phyloP scores from a whole-genome alignment of 2,113 vertebrate species.

The Accipiter virgatus region DNA sequence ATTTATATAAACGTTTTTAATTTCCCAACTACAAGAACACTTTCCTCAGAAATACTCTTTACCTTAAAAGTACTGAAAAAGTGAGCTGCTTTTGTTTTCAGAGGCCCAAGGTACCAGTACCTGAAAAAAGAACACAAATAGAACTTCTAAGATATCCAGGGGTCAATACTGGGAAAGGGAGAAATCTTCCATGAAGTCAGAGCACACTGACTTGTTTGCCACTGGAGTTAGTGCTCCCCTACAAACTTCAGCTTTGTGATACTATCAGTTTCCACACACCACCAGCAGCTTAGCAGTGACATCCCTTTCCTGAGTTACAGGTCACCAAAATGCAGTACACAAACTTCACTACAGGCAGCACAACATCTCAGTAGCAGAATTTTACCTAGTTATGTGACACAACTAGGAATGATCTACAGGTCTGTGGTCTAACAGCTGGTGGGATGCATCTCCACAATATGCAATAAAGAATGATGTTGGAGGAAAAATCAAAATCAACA shows the following conservation, averaged over 20 bases:
- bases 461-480: background rate
- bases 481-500: background rate
- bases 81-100: conserved; percentile 92
- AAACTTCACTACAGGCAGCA: background rate
- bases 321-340: background rate
- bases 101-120: conserved; percentile 95
- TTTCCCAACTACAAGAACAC: background rate
- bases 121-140: conserved; percentile 65
- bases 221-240: background rate
- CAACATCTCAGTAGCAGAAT: background rate
- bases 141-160: background rate
- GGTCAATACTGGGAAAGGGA: background rate
- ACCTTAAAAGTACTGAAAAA: conserved; percentile 89
- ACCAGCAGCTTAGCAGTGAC: background rate
- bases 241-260: background rate
- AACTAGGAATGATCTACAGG: background rate
- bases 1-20: background rate
- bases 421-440: background rate
- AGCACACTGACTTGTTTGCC: background rate
- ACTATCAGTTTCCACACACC: background rate
- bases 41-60: background rate
- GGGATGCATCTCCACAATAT: background rate
- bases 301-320: background rate
- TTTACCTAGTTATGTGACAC: background rate
- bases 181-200: background rate